Evolutionary conservation across 2,113 vertebrate genomes (phyloP).

Genomic region (Bungarus multicinctus): DNA sequence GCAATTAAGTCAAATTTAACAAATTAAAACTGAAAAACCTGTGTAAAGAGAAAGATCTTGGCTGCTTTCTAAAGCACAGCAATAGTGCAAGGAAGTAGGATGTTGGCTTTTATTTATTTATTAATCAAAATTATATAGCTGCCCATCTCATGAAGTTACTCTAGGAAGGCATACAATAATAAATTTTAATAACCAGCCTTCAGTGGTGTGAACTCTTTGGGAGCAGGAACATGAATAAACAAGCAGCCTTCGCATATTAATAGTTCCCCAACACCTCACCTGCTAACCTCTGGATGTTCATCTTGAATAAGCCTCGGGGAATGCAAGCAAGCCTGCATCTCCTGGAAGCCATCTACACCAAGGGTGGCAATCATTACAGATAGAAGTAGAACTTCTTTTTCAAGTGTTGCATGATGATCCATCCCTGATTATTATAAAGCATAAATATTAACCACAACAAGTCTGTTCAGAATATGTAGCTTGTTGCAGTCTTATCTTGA

Average conservation of each 20-base stretch:
- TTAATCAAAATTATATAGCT: background rate
- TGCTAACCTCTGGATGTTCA: background rate
- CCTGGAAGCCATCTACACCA: background rate
- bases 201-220: background rate
- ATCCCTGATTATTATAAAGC: background rate
- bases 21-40: background rate
- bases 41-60: background rate
- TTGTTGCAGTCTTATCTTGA: background rate
- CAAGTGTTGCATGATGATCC: background rate
- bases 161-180: background rate
- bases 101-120: background rate
- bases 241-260: background rate
- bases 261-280: background rate
- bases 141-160: background rate
- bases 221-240: constrained; percentile 8
- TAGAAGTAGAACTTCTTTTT: background rate
- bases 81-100: background rate
- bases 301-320: background rate
- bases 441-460: background rate
- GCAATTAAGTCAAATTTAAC: background rate
- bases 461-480: background rate
- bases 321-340: background rate
- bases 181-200: background rate
- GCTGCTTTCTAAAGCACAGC: background rate
- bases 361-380: background rate